Percentiles rank a stretch among this genome's conserved stretches.
phyloP scores from a whole-genome alignment of 1,140 invertebrate species.

The Cecropterus lyciades region DNA sequence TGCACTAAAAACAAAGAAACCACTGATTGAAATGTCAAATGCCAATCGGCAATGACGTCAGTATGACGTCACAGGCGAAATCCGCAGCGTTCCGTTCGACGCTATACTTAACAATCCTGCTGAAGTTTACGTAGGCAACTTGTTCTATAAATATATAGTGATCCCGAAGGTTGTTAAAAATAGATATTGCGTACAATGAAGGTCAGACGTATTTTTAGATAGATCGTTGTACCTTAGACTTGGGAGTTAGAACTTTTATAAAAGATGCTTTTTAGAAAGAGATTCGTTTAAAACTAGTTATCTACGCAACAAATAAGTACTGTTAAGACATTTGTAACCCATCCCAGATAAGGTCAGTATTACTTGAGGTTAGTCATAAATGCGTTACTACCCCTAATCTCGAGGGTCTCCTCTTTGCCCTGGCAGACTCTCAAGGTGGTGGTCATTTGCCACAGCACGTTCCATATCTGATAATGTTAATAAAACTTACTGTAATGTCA shows the following conservation, averaged over 20 bases:
- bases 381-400: no score
- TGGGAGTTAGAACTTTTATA: neutral
- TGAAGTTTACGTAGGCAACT: conserved; percentile 3
- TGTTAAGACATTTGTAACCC: no score
- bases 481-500: no score
- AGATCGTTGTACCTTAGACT: neutral
- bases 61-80: conserved; percentile 61
- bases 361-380: no score
- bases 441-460: no score
- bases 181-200: conserved; percentile 25
- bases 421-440: no score
- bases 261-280: no score
- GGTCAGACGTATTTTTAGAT: conserved; percentile 26
- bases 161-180: conserved; percentile 17
- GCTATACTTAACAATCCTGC: conserved; percentile 18
- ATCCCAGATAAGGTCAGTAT: no score
- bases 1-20: conserved; percentile 45
- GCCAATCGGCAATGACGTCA: conserved; percentile 71
- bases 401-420: no score
- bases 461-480: no score
- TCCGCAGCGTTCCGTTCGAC: conserved; percentile 49
- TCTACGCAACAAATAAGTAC: no score
- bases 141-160: neutral
- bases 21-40: conserved; percentile 66
- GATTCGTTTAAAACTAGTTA: no score